Evolutionary conservation across 2,888 invertebrate genomes (phyloP), one percentile per base, ranked within the genome.

Genomic region (Tridacna crocea): DNA sequence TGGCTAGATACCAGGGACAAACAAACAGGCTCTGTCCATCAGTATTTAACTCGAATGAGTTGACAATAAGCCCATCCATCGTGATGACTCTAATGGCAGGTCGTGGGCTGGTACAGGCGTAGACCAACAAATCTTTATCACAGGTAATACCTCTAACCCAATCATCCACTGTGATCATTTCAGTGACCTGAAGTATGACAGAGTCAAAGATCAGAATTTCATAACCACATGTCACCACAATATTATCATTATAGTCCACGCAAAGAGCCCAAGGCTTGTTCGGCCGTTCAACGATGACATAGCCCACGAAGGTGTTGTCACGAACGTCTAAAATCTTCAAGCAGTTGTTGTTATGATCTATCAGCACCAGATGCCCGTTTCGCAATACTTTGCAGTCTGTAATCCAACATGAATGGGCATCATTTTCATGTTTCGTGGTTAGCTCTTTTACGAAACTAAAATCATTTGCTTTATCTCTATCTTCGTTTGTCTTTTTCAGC

Each of bases 261-360:
- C 51, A 70, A 19, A 70, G 27, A 22, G 70, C 22, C 70, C 70
- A 70, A 0, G 70, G 70, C 19, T 70, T 70, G 51, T 48, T 51
- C n/a, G 46, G 13, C 24, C n/a, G 51, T 47, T 51, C 70, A 51
- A 70, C 3, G 17, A 26, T 48, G 48, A 47, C 27, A 19, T 47
- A 47, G 13, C 8, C 13, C 17, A 48, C 1, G 6, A 70, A 47
- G 2, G 1, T 15, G 46, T 36, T 47, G 19, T 24, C 22, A 13
- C 22, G 22, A 12, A 51, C 24, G 22, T 70, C 70, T 12, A 51
- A n/a, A 8, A 70, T 51, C 26, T 70, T 70, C 4, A 70, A 24
- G 24, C 70, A 47, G 22, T 70, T 51, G n/a, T 70, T 70, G 26
- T 51, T 70, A 51, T 70, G n/a, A 24, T 70, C 70, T 13, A 70